These are phyloP conservation scores for Herpetotheres cachinnans DNA, from an alignment of 2,113 vertebrate genomes.

Conservation along the genomic window DNA sequence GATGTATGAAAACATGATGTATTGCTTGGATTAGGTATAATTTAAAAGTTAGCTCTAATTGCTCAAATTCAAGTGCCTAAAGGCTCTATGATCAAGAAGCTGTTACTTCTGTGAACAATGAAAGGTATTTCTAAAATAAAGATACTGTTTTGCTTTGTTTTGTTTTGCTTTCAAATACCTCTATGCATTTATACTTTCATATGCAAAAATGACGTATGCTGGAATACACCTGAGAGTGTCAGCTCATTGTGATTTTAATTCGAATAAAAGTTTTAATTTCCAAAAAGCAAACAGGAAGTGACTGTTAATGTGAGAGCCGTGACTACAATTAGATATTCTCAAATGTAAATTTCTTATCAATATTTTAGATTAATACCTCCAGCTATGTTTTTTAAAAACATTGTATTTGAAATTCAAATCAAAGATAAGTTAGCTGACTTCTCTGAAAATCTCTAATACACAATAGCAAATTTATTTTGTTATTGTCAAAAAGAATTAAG, in stretches of 20 bases:
- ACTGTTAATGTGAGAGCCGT: not conserved
- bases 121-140: constrained; percentile 19
- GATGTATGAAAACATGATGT: not conserved
- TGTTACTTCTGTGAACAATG: not conserved
- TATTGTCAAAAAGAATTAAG: constrained; percentile 68
- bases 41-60: constrained; percentile 18
- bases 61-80: not conserved
- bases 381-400: constrained; percentile 67
- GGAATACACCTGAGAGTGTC: constrained; percentile 6
- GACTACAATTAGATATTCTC: constrained; percentile 68
- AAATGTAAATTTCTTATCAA: constrained; percentile 68
- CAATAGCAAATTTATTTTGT: constrained; percentile 70
- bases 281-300: constrained; percentile 7
- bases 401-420: constrained; percentile 77
- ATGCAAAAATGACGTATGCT: not conserved
- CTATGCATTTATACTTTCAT: constrained; percentile 6
- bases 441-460: constrained; percentile 65
- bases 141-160: not conserved
- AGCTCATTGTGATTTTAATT: constrained; percentile 19
- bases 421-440: constrained; percentile 59
- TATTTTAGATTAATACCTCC: constrained; percentile 71
- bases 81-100: not conserved
- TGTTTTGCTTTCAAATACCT: not conserved
- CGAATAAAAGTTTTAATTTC: not conserved
- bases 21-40: not conserved